Evolutionary conservation across 2,797 vertebrate species (phyloP).

Genomic region (Adelosebastes latens): DNA sequence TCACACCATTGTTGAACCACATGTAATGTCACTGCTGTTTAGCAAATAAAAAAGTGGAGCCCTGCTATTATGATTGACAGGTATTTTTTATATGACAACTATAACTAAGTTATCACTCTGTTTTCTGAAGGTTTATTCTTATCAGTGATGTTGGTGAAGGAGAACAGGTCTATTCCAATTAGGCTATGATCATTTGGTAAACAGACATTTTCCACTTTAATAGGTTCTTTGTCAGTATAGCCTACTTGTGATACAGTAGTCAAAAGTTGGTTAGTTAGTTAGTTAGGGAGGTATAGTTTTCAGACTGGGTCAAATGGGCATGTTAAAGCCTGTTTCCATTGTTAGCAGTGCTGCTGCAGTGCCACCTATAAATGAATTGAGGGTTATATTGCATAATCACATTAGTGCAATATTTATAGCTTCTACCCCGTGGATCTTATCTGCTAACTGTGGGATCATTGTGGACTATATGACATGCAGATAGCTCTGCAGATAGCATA

Average conservation of each 20-base stretch:
- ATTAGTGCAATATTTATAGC: background rate
- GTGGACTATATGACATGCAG: conserved; percentile 30
- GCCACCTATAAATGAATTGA: background rate
- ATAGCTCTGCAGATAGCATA: conserved; percentile 60
- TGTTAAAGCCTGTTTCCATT: background rate
- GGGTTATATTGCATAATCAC: background rate
- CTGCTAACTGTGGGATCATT: conserved; percentile 11
- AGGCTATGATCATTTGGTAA: background rate
- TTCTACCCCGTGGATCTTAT: background rate
- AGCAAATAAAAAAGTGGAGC: too few species aligned
- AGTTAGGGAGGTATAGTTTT: background rate
- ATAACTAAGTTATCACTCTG: background rate
- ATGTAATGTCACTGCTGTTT: too few species aligned
- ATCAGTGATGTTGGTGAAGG: background rate
- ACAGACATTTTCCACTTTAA: background rate
- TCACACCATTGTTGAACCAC: too few species aligned
- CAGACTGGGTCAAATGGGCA: background rate
- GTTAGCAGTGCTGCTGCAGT: conserved; percentile 27
- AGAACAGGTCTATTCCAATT: background rate
- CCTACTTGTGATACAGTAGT: background rate
- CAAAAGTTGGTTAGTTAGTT: background rate
- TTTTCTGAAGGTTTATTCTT: background rate
- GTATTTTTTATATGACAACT: background rate
- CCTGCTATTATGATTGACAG: background rate
- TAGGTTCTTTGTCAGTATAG: background rate